Conservation (phyloP, 1,140 invertebrate genomes). For the Panagrolaimus sp. region DNA sequence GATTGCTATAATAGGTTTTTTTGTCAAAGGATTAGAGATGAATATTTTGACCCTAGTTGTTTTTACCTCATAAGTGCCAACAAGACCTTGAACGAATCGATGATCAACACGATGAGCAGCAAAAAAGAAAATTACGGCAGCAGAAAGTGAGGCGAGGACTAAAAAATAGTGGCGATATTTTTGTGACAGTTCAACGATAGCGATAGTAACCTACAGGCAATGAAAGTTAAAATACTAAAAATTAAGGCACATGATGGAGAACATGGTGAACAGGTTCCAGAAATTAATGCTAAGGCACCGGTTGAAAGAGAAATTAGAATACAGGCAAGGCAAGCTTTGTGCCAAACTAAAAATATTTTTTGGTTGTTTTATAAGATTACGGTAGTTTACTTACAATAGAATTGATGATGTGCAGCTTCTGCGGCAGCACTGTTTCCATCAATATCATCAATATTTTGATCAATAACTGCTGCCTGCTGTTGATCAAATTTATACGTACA, state of each 20-base stretch:
- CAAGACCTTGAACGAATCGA: constrained; percentile 47
- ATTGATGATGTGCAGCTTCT: constrained; percentile 58
- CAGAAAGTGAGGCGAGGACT: constrained; percentile 34
- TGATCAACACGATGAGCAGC: constrained; percentile 49
- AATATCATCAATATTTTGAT: constrained; percentile 48
- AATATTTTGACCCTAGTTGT: neutral
- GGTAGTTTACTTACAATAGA: constrained; percentile 41
- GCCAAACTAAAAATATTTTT: constrained; percentile 51
- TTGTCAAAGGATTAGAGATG: neutral
- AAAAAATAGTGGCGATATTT: constrained; percentile 3
- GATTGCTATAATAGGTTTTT: constrained; percentile 45
- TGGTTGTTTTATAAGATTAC: constrained; percentile 3
- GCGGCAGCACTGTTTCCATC: constrained; percentile 55
- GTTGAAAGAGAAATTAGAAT: constrained; percentile 48
- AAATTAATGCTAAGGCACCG: constrained; percentile 39
- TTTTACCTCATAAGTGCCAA: constrained; percentile 48
- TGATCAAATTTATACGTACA: constrained; percentile 59
- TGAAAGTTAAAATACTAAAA: constrained; percentile 47
- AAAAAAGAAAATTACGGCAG: constrained; percentile 44
- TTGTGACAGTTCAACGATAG: neutral
- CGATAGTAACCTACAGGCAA: constrained; percentile 43
- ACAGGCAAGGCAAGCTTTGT: constrained; percentile 53
- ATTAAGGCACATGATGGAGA: constrained; percentile 47
- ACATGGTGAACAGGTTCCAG: constrained; percentile 56
- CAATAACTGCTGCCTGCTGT: constrained; percentile 46